These are phyloP conservation scores for Galleria mellonella DNA, from an alignment of 1,140 invertebrate genomes.

Conservation along the genomic window DNA sequence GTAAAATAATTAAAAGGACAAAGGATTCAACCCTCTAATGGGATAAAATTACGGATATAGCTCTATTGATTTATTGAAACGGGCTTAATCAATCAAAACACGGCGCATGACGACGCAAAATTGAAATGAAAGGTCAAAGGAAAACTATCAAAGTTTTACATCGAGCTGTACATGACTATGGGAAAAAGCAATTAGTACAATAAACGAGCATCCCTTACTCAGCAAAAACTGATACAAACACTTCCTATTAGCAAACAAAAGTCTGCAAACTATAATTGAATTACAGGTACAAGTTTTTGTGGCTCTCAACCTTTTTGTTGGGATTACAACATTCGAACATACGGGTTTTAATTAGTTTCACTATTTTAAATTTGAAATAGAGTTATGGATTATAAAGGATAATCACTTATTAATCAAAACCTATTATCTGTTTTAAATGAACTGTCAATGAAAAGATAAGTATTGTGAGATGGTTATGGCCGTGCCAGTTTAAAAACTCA, in stretches of 20 bases:
- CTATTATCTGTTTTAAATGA: no score
- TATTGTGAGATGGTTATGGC: no score
- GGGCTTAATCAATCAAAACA: constrained; percentile 1
- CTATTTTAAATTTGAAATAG: no score
- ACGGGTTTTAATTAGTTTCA: no score
- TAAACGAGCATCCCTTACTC: constrained; percentile 8
- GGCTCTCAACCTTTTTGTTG: background rate
- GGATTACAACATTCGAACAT: no score
- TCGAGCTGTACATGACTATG: background rate
- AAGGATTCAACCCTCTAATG: background rate
- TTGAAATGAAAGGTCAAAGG: constrained; percentile 2
- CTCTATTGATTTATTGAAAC: background rate
- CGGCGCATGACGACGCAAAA: background rate
- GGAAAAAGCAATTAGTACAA: constrained; percentile 6
- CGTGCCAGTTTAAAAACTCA: no score
- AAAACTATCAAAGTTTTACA: constrained; percentile 1
- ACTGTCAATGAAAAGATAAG: no score
- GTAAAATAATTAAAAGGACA: constrained; percentile 1
- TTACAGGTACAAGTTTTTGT: constrained; percentile 16
- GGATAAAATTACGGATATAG: background rate
- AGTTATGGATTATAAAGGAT: no score
- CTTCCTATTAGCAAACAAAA: constrained; percentile 18
- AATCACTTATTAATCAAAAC: no score
- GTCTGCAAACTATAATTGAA: constrained; percentile 25
- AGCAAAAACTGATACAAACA: constrained; percentile 24